phyloP scores from a whole-genome alignment of 2,888 invertebrate genomes.

The Craniophora ligustri region DNA sequence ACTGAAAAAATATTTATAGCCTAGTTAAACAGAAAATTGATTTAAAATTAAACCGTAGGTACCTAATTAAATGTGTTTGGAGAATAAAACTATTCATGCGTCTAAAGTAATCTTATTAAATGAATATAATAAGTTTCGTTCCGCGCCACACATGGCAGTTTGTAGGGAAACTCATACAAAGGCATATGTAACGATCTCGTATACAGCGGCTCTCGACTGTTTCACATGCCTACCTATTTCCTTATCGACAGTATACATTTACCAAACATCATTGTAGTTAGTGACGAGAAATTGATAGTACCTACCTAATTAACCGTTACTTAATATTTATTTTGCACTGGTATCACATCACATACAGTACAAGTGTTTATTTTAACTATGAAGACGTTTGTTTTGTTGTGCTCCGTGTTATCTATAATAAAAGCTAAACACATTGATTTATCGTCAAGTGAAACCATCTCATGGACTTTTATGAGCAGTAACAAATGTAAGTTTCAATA shows the following conservation, averaged over 20 bases:
- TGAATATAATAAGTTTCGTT: constrained; percentile 41
- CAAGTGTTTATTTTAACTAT: constrained; percentile 36
- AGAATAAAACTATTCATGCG: constrained; percentile 20
- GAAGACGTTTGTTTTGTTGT: constrained; percentile 45
- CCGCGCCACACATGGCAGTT: constrained; percentile 11
- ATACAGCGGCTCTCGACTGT: constrained; percentile 5
- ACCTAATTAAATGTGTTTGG: constrained; percentile 3
- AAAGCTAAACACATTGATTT: constrained; percentile 49
- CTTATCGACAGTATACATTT: constrained; percentile 41
- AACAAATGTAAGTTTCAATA: constrained; percentile 77
- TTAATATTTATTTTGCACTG: constrained; percentile 26
- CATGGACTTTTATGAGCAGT: constrained; percentile 74
- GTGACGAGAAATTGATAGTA: constrained; percentile 12
- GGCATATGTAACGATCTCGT: constrained; percentile 21
- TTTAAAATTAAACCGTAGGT: not conserved
- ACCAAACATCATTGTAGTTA: constrained; percentile 40
- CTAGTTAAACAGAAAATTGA: not conserved
- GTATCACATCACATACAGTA: constrained; percentile 36
- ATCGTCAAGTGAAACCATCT: constrained; percentile 42
- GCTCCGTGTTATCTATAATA: constrained; percentile 32
- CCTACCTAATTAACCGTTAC: constrained; percentile 44
- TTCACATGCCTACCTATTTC: constrained; percentile 10
- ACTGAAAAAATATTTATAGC: not conserved
- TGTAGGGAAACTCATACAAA: constrained; percentile 10
- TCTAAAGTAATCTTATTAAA: constrained; percentile 7